Evolutionary conservation across 1,140 invertebrate genomes (phyloP).

Genomic region (Drosophila ogumai): DNA sequence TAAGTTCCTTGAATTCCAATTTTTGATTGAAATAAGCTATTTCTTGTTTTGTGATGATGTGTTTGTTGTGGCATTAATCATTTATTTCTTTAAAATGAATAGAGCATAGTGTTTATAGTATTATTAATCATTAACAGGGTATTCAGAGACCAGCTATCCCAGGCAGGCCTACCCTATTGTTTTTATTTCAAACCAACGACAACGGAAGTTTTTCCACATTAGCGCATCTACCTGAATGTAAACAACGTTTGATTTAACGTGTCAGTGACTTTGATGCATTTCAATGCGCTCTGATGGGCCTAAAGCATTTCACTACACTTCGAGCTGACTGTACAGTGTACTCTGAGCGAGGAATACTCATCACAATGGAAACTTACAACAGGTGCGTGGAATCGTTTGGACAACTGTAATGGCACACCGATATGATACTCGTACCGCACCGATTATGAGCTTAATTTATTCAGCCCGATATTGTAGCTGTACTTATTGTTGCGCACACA

Average conservation of each 20-base stretch:
- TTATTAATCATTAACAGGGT: background rate
- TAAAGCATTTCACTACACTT: constrained; percentile 51
- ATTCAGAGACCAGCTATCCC: background rate
- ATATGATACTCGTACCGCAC: constrained; percentile 47
- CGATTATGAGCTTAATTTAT: constrained; percentile 63
- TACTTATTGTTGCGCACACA: constrained; percentile 28
- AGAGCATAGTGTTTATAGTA: background rate
- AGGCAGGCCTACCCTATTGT: background rate
- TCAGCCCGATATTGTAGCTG: constrained; percentile 22
- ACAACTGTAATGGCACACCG: constrained; percentile 26
- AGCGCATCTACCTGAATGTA: background rate
- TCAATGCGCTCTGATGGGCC: constrained; percentile 56
- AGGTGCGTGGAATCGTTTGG: constrained; percentile 31
- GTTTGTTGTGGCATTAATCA: background rate
- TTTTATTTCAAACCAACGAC: background rate
- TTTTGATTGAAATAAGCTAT: background rate
- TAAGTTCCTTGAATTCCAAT: background rate
- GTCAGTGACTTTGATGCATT: constrained; percentile 65
- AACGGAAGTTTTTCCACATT: constrained; percentile 9
- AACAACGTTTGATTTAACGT: constrained; percentile 20
- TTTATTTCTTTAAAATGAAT: background rate
- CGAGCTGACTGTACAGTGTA: background rate
- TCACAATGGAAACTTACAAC: constrained; percentile 7
- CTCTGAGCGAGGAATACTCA: background rate
- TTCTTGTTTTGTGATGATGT: background rate